Evolutionary conservation across 2,888 invertebrate genomes (phyloP).

Genomic region (Cantharis rufa): DNA sequence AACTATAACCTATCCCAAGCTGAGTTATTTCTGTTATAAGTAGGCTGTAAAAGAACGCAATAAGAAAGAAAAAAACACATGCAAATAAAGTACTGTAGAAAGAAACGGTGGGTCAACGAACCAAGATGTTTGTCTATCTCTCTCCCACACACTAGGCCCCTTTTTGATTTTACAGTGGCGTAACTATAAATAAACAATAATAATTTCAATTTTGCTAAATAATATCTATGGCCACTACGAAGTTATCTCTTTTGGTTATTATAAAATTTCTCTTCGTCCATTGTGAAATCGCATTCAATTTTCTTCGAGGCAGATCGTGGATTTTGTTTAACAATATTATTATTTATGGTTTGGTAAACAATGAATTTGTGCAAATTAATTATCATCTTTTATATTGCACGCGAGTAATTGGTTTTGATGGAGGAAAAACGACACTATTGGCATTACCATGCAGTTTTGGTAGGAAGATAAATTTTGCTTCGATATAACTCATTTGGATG

Average conservation of each 20-base stretch:
- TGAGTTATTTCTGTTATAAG: constrained; percentile 57
- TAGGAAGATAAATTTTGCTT: background rate
- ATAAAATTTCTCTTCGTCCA: background rate
- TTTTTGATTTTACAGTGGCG: constrained; percentile 25
- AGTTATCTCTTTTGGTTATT: background rate
- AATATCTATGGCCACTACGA: background rate
- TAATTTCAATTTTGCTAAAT: background rate
- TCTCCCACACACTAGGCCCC: constrained; percentile 52
- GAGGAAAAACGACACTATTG: background rate
- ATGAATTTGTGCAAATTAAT: background rate
- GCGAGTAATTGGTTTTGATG: background rate
- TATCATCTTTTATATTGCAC: background rate
- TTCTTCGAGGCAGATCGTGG: background rate
- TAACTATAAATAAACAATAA: constrained; percentile 4
- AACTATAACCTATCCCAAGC: constrained; percentile 56
- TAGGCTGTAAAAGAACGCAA: constrained; percentile 56
- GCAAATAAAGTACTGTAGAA: constrained; percentile 58
- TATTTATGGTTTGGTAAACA: background rate
- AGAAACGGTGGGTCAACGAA: constrained; percentile 57
- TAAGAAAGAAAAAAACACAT: constrained; percentile 55
- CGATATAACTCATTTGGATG: background rate
- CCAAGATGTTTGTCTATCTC: constrained; percentile 53
- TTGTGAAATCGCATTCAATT: background rate
- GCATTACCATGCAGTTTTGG: background rate
- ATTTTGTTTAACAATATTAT: background rate